Percentiles rank a stretch among this genome's conserved stretches.
Evolutionary conservation across 1,140 invertebrate genomes (phyloP).

Genomic region (Brachionus sp.): DNA sequence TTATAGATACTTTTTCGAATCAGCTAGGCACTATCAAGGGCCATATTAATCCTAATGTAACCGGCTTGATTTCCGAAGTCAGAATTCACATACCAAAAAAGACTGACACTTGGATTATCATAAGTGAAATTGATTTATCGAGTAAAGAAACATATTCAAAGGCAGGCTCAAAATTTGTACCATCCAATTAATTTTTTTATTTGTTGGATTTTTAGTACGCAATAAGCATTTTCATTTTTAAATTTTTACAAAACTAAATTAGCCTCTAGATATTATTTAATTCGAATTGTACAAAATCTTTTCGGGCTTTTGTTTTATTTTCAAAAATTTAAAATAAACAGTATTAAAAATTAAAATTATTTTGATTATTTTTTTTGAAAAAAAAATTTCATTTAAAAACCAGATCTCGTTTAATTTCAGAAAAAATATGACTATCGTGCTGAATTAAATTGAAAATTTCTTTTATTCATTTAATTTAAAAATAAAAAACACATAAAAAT

Average conservation of each 20-base stretch:
- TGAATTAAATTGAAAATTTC: no score
- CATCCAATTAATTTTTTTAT: background rate
- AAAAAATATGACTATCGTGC: no score
- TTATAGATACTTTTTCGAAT: slow-evolving; percentile 59
- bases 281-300: no score
- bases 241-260: background rate
- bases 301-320: no score
- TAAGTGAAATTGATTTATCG: slow-evolving; percentile 70
- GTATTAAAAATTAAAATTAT: no score
- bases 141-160: background rate
- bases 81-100: slow-evolving; percentile 73
- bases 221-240: background rate
- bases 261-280: background rate
- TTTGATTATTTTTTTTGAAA: no score
- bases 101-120: slow-evolving; percentile 81
- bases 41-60: slow-evolving; percentile 64
- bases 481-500: no score
- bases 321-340: no score
- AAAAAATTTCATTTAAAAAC: no score
- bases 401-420: no score
- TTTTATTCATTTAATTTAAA: no score
- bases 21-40: slow-evolving; percentile 74
- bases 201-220: background rate
- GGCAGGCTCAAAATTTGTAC: background rate
- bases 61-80: slow-evolving; percentile 68